phyloP scores from a whole-genome alignment of 2,113 vertebrate species.

The Rhodinocichla rosea region DNA sequence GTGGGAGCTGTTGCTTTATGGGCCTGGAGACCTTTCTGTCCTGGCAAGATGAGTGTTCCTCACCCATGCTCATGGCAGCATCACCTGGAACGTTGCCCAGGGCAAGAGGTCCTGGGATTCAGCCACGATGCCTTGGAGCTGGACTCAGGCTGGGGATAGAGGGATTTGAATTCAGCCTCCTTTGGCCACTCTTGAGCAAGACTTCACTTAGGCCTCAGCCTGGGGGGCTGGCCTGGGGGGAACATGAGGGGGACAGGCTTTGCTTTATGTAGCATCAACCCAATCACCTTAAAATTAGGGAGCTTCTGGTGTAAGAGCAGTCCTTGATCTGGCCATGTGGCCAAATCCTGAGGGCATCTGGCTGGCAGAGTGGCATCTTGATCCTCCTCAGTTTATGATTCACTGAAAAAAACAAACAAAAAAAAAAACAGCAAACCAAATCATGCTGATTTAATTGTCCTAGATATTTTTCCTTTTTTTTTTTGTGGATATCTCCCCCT shows the following conservation, averaged over 20 bases:
- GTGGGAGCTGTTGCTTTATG: neutral
- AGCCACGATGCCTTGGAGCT: neutral
- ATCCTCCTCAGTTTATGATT: neutral
- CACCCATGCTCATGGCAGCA: neutral
- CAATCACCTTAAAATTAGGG: slow-evolving; percentile 1
- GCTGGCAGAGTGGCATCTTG: neutral
- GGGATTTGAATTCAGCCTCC: neutral
- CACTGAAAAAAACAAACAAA: neutral
- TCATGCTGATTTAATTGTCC: neutral
- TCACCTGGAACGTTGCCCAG: neutral
- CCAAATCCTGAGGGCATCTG: neutral
- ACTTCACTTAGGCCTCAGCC: neutral
- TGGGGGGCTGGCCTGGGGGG: neutral
- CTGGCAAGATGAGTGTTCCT: neutral
- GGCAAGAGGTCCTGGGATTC: neutral
- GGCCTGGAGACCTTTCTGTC: neutral
- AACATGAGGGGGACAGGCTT: neutral
- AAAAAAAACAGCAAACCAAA: neutral
- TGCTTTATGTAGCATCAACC: slow-evolving; percentile 17
- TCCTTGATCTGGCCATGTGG: neutral
- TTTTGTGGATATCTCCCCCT: neutral
- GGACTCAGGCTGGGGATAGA: neutral
- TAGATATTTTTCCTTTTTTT: neutral
- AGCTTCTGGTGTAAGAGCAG: neutral
- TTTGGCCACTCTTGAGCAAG: neutral